These are phyloP conservation scores for Chouioia cunea DNA, from an alignment of 2,888 invertebrate species.

Conservation along the genomic window DNA sequence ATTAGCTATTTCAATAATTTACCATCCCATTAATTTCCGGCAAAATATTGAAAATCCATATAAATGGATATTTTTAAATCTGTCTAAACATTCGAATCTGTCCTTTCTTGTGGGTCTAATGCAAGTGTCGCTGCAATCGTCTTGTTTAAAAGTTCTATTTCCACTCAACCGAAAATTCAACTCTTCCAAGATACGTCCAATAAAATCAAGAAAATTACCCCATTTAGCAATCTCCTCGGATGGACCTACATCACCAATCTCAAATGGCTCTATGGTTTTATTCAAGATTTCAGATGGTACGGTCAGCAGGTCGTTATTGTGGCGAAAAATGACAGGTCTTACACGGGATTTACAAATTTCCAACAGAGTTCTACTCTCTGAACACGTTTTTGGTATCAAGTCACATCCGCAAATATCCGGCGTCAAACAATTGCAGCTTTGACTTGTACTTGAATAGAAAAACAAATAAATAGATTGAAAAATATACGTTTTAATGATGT, in stretches of 20 bases:
- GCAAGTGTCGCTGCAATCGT: conserved; percentile 10
- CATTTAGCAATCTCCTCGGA: conserved; percentile 51
- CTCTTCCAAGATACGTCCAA: conserved; percentile 44
- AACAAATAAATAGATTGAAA: too few species aligned
- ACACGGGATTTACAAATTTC: conserved; percentile 1
- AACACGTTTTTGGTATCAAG: background rate
- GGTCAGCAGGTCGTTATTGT: conserved; percentile 1
- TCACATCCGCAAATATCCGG: too few species aligned
- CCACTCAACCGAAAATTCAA: conserved; percentile 17
- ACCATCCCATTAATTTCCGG: conserved; percentile 51
- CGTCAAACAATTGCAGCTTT: too few species aligned
- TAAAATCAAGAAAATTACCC: conserved; percentile 49
- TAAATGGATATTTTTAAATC: conserved; percentile 47
- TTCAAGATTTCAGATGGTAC: background rate
- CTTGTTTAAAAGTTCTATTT: background rate
- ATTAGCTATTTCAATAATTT: background rate
- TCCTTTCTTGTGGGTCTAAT: conserved; percentile 17
- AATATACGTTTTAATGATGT: background rate
- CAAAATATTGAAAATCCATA: conserved; percentile 49
- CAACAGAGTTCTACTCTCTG: background rate
- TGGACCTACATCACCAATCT: conserved; percentile 45
- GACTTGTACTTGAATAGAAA: too few species aligned
- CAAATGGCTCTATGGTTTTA: conserved; percentile 28
- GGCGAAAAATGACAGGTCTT: conserved; percentile 22
- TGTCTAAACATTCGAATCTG: conserved; percentile 45